A percentile compares a stretch with the other conserved stretches of the same genome.
Evolutionary conservation across 1,140 invertebrate species (phyloP).

Genomic region (Stegodyphus dumicola): DNA sequence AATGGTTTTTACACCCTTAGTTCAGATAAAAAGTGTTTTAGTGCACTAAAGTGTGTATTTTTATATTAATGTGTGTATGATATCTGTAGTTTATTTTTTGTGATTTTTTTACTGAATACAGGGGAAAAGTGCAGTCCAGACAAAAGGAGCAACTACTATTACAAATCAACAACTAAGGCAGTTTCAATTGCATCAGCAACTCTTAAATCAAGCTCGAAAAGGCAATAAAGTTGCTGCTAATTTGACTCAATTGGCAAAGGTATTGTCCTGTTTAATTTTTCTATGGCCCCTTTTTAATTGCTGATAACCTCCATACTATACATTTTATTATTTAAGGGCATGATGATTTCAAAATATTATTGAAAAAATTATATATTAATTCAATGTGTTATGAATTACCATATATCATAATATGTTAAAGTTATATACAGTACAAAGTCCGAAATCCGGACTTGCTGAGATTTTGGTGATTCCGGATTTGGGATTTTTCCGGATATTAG

Average conservation of each 20-base stretch:
- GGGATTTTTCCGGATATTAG: too few species aligned
- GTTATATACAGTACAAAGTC: too few species aligned
- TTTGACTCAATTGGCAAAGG: conserved; percentile 70
- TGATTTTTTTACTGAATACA: background rate
- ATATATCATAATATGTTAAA: too few species aligned
- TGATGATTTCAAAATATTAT: too few species aligned
- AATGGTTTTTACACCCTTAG: background rate
- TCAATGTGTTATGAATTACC: too few species aligned
- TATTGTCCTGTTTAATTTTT: conserved; percentile 8
- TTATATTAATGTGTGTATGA: background rate
- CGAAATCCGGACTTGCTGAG: too few species aligned
- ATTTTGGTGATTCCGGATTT: too few species aligned
- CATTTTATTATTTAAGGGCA: too few species aligned
- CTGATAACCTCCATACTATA: background rate
- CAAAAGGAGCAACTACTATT: conserved; percentile 69
- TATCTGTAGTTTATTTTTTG: background rate
- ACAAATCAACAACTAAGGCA: conserved; percentile 77
- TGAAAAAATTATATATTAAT: too few species aligned
- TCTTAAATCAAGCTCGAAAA: conserved; percentile 66
- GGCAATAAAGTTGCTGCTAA: conserved; percentile 67
- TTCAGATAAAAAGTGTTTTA: background rate
- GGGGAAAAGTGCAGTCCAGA: conserved; percentile 52
- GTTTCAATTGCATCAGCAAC: conserved; percentile 77
- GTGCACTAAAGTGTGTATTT: background rate
- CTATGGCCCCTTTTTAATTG: background rate